A percentile compares a stretch with the other conserved stretches of the same genome.
Conservation (phyloP, 2,888 invertebrate species). For the Holacanthella duospinosa region DNA sequence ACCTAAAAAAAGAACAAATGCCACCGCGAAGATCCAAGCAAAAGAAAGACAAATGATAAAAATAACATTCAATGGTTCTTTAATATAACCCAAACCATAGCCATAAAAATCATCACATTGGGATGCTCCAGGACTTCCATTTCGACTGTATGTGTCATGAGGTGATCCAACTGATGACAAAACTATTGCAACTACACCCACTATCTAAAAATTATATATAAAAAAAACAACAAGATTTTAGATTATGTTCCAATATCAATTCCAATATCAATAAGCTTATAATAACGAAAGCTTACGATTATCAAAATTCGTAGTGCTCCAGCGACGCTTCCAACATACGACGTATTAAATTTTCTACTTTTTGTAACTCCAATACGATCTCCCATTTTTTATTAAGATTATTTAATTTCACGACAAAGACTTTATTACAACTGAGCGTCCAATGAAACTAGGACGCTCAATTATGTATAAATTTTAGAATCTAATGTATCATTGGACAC, state of each 20-base stretch:
- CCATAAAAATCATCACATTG: neutral
- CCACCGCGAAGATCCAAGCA: neutral
- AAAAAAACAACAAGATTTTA: neutral
- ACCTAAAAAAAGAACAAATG: neutral
- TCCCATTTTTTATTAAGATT: no score
- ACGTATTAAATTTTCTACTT: neutral
- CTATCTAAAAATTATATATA: neutral
- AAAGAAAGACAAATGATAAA: neutral
- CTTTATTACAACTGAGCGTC: neutral
- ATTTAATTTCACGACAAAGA: neutral
- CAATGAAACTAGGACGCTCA: no score
- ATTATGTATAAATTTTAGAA: no score
- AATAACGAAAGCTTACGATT: neutral
- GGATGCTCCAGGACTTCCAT: neutral
- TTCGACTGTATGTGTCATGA: neutral
- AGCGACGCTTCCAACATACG: neutral
- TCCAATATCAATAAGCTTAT: neutral
- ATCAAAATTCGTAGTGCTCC: neutral
- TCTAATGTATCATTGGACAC: neutral
- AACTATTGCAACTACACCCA: neutral
- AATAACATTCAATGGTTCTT: neutral
- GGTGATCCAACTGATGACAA: constrained; percentile 1
- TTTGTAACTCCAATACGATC: neutral
- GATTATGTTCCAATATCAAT: no score
- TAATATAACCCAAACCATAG: constrained; percentile 1